Evolutionary conservation across 2,113 vertebrate genomes (phyloP).

Genomic region (Piprites chloris): DNA sequence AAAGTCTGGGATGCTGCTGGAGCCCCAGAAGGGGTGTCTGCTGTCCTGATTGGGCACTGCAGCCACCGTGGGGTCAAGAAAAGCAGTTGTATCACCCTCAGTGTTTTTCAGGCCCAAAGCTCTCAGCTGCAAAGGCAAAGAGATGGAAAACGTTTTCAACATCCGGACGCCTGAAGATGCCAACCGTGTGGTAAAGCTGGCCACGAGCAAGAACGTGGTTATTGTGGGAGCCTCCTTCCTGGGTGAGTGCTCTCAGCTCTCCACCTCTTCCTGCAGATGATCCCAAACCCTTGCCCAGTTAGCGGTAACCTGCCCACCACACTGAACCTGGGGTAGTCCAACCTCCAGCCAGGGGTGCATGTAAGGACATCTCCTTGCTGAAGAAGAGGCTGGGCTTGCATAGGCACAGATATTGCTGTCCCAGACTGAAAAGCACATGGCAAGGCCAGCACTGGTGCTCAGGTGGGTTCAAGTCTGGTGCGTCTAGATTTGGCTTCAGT

Average conservation of each 20-base stretch:
- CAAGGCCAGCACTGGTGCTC: not conserved
- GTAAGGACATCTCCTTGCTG: not conserved
- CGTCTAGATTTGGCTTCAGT: not conserved
- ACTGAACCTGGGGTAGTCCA: too few species aligned
- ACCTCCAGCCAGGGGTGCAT: not conserved
- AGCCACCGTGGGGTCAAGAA: not conserved
- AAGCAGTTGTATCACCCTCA: not conserved
- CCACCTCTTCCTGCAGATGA: not conserved
- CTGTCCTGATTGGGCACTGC: not conserved
- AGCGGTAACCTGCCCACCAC: not conserved
- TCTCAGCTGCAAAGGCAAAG: slow-evolving; percentile 92
- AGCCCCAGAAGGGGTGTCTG: not conserved
- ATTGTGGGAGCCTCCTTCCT: slow-evolving; percentile 94
- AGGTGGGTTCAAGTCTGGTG: not conserved
- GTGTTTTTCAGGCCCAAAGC: slow-evolving; percentile 82
- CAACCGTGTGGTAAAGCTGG: slow-evolving; percentile 87
- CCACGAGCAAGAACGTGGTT: slow-evolving; percentile 89
- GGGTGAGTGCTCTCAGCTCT: slow-evolving; percentile 72
- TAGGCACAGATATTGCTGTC: not conserved
- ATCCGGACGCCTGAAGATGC: slow-evolving; percentile 91
- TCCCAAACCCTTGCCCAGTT: not conserved
- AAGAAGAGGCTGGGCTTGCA: not conserved
- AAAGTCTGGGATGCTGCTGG: not conserved
- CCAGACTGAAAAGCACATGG: not conserved
- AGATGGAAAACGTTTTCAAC: slow-evolving; percentile 90